phyloP scores from a whole-genome alignment of 2,797 vertebrate genomes.

The Sciurus vulgaris region DNA sequence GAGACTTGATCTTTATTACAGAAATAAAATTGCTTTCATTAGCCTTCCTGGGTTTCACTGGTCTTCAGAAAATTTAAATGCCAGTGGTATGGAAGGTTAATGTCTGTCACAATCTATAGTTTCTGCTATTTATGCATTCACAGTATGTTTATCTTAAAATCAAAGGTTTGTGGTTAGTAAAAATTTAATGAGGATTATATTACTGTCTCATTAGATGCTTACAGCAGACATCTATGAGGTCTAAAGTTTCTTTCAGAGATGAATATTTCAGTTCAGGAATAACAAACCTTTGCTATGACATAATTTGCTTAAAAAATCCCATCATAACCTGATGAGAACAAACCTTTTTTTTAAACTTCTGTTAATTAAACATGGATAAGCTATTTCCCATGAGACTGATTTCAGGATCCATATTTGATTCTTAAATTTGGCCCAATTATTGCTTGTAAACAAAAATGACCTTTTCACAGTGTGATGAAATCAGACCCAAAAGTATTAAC shows the following conservation, averaged over 20 bases:
- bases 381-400: not conserved
- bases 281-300: not conserved
- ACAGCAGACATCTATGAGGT: not conserved
- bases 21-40: not conserved
- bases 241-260: not conserved
- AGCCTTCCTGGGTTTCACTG: not conserved
- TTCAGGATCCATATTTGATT: not conserved
- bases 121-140: not conserved
- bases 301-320: not conserved
- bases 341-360: not conserved
- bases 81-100: not conserved
- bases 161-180: not conserved
- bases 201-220: not conserved
- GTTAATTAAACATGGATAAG: not conserved
- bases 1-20: not conserved
- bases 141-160: not conserved
- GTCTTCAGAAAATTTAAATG: not conserved
- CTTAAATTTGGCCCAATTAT: not conserved
- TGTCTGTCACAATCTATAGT: not conserved
- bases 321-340: not conserved
- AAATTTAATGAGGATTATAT: not conserved
- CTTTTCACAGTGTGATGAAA: not conserved
- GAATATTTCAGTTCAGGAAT: not conserved
- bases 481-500: not conserved
- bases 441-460: not conserved